Evolutionary conservation across 2,797 vertebrate species (phyloP), one percentile per base, ranked within the genome.

Genomic region (Melanotaenia nigrans): DNA sequence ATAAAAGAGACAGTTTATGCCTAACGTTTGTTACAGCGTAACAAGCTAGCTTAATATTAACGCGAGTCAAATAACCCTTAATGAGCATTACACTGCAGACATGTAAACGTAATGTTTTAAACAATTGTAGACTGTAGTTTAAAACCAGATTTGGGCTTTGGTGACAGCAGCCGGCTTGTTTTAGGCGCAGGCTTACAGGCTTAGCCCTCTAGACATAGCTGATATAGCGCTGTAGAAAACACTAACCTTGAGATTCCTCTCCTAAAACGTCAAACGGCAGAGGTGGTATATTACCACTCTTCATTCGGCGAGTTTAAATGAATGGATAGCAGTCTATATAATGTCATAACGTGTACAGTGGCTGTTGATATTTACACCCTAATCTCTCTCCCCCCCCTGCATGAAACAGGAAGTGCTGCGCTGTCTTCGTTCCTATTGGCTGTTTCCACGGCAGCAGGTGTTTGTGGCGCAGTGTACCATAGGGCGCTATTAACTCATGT

Each of bases 391-490:
- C 14, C 30, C 14, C 30, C 33, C 11, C 28, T 11, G 12, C 20
- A 38, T 65, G 18, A 88, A 86, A 73, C 87, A 77, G 93, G 93
- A 94, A 94, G 91, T 87, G 81, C 3, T 18, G 53, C 12, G 11
- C 36, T 24, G 20, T 9, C 67, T 78, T n/a, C 3, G 2, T 13
- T 81, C 73, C 66, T 1, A 92, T 86, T 90, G 90, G 87, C 62
- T 81, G 61, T 28, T 30, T 28, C 25, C 10, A 8, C 14, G 12
- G 25, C 22, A 28, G 38, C 22, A 24, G 38, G 4, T 12, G 20
- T 20, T 9, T 47, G 20, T n/a, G 45, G 24, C 18, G 28, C 5
- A 14, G 5, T 1, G 13, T 2, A 7, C 42, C 70, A 90, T 85
- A 68, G 51, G 87, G 72, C 70, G 79, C 77, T 77, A 59, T 24